Percentiles rank a stretch among this genome's conserved stretches.
Conservation (phyloP, 1,140 invertebrate genomes). For the Danaus plexippus region DNA sequence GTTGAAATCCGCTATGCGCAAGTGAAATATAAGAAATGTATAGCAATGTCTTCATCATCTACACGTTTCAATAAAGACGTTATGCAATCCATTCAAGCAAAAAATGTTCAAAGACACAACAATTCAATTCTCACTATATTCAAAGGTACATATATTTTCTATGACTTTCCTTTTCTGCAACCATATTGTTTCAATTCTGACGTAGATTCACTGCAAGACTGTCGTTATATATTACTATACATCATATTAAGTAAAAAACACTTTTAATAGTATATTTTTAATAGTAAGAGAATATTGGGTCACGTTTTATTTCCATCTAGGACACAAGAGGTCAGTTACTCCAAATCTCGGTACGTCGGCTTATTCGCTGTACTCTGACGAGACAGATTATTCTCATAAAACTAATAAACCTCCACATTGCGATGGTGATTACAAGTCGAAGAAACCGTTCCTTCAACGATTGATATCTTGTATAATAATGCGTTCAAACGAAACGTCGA, state of each 20-base stretch:
- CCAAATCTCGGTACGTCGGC: constrained; percentile 53
- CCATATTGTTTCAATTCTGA: too few species aligned
- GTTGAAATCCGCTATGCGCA: constrained; percentile 33
- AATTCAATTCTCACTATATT: constrained; percentile 44
- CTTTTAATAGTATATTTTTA: too few species aligned
- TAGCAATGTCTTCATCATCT: constrained; percentile 26
- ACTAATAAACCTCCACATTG: constrained; percentile 8
- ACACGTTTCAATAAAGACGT: constrained; percentile 18
- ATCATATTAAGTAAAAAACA: too few species aligned
- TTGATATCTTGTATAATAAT: constrained; percentile 52
- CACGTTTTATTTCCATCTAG: constrained; percentile 15
- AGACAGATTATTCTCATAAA: constrained; percentile 17
- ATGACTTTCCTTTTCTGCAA: too few species aligned
- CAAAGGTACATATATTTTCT: constrained; percentile 35
- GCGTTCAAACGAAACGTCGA: constrained; percentile 27
- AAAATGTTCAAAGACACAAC: constrained; percentile 10
- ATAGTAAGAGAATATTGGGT: too few species aligned
- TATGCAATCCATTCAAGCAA: constrained; percentile 9
- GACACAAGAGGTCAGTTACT: constrained; percentile 35
- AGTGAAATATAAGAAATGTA: constrained; percentile 24
- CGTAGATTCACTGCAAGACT: not conserved
- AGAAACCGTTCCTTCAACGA: constrained; percentile 42
- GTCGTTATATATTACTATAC: not conserved
- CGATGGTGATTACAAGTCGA: constrained; percentile 26
- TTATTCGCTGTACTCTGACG: constrained; percentile 32